Conservation (phyloP, 1,140 invertebrate genomes). For the Pogonognathellus flavescens region DNA sequence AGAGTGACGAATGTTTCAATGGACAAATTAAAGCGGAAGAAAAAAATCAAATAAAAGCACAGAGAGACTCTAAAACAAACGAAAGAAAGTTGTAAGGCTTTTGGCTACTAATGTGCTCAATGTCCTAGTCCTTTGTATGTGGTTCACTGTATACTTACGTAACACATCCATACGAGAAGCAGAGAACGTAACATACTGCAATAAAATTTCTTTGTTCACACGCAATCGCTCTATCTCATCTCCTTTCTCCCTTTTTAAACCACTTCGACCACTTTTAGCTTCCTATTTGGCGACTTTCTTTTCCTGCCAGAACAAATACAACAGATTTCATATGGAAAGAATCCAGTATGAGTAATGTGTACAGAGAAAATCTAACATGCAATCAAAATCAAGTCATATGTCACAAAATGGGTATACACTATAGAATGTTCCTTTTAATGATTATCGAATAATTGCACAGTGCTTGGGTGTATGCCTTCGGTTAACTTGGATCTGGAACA, state of each 20-base stretch:
- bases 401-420: conserved; percentile 21
- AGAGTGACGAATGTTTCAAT: background rate
- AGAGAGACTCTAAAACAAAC: background rate
- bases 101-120: conserved; percentile 10
- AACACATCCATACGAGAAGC: too few relatives aligned
- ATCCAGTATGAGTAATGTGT: conserved; percentile 11
- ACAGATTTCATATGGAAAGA: background rate
- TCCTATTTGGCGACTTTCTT: conserved; percentile 29
- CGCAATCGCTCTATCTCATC: conserved; percentile 59
- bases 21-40: conserved; percentile 29
- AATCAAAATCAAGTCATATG: conserved; percentile 46
- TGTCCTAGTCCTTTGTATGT: background rate
- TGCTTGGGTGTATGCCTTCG: background rate
- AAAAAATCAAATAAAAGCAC: conserved; percentile 29
- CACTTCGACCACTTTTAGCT: conserved; percentile 51
- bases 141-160: too few relatives aligned
- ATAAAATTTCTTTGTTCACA: conserved; percentile 54
- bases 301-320: background rate
- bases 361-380: conserved; percentile 30
- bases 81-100: background rate
- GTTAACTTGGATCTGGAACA: background rate
- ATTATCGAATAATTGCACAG: conserved; percentile 29
- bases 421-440: conserved; percentile 33
- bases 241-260: conserved; percentile 47
- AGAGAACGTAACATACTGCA: conserved; percentile 20